phyloP scores from a whole-genome alignment of 2,797 vertebrate species.

The Sebastes alutus region DNA sequence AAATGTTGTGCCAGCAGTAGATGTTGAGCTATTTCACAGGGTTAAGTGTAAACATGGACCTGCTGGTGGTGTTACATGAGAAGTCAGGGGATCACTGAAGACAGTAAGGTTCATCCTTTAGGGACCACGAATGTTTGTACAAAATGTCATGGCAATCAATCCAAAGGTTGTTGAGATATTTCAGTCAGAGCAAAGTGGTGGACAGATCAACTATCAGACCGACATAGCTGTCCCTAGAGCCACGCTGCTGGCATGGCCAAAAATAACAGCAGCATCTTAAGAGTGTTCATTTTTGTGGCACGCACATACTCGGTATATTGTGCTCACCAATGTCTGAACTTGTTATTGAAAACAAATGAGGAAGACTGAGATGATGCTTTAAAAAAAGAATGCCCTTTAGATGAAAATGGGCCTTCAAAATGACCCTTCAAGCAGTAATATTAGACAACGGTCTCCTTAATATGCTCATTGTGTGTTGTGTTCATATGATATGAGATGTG shows the following conservation, averaged over 20 bases:
- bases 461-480: not conserved
- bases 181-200: not conserved
- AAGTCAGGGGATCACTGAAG: not conserved
- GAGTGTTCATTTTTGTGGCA: not conserved
- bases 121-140: not conserved
- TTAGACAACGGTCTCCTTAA: no score
- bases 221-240: not conserved
- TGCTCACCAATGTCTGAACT: not conserved
- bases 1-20: not conserved
- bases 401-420: not conserved
- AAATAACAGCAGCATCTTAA: not conserved
- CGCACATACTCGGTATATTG: not conserved
- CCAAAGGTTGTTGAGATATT: not conserved
- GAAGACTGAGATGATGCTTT: not conserved
- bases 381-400: not conserved
- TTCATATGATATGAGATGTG: not conserved
- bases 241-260: not conserved
- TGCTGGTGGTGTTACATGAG: not conserved
- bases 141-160: not conserved
- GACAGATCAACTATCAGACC: not conserved
- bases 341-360: not conserved
- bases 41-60: not conserved
- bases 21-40: not conserved
- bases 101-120: not conserved
- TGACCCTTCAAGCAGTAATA: not conserved